These are phyloP conservation scores for Leptodactylus fuscus DNA, from an alignment of 2,113 vertebrate genomes.

Conservation along the genomic window DNA sequence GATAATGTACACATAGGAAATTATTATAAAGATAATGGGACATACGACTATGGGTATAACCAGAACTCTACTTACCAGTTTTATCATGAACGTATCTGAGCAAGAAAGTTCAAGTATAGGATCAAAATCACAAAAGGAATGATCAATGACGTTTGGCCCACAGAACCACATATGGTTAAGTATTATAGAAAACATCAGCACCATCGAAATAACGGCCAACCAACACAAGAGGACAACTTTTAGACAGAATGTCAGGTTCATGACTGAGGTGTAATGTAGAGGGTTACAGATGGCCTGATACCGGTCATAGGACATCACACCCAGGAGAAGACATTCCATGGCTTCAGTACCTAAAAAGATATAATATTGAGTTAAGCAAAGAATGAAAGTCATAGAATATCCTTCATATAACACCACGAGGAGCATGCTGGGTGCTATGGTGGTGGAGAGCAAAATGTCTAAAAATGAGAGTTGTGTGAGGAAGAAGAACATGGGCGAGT, in stretches of 20 bases:
- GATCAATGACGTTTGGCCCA: too few species aligned
- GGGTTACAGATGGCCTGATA: constrained; percentile 3
- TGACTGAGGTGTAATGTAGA: background rate
- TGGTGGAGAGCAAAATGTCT: background rate
- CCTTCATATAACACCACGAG: background rate
- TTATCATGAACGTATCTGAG: background rate
- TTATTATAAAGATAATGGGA: background rate
- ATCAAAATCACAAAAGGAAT: background rate
- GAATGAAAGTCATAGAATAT: background rate
- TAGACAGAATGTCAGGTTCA: background rate
- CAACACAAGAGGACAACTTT: background rate
- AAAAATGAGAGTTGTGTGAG: background rate
- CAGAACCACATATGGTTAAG: background rate
- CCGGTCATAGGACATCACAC: background rate
- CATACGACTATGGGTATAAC: background rate
- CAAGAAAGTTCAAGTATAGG: background rate
- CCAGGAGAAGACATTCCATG: background rate
- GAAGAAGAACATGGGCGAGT: too few species aligned
- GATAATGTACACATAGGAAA: background rate
- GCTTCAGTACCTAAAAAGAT: background rate
- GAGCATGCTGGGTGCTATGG: background rate
- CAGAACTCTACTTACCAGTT: background rate
- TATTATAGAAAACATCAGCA: background rate
- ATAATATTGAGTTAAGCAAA: background rate
- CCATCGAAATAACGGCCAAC: background rate